Percentiles rank a stretch among this genome's conserved stretches.
Evolutionary conservation across 1,140 invertebrate genomes (phyloP).

Genomic region (Pachypsylla venusta): DNA sequence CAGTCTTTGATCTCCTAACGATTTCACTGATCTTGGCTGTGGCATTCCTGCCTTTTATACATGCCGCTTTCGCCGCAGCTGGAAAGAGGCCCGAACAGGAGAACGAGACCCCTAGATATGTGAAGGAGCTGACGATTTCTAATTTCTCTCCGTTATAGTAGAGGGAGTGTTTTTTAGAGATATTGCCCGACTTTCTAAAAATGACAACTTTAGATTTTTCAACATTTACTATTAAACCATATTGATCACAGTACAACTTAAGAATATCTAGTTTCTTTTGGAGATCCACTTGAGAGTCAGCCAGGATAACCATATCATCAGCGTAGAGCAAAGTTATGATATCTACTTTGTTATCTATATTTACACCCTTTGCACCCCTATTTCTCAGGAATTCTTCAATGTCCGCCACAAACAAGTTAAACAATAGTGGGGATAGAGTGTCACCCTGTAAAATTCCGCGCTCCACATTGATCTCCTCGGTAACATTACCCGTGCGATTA

Average conservation of each 20-base stretch:
- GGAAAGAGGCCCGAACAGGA: slow-evolving; percentile 8
- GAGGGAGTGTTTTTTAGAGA: neutral
- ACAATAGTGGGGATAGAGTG: too few species aligned
- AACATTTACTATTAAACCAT: slow-evolving; percentile 18
- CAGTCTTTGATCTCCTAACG: too few species aligned
- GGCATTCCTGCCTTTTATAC: too few species aligned
- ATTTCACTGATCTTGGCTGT: too few species aligned
- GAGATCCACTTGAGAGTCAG: slow-evolving; percentile 11
- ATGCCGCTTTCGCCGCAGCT: too few species aligned
- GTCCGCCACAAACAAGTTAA: too few species aligned
- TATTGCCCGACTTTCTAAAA: slow-evolving; percentile 18
- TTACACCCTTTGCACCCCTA: slow-evolving; percentile 11
- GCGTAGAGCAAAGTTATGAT: slow-evolving; percentile 16
- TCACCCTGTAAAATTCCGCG: too few species aligned
- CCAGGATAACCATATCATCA: slow-evolving; percentile 19
- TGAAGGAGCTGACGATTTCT: slow-evolving; percentile 9
- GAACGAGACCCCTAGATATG: slow-evolving; percentile 15
- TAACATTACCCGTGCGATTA: too few species aligned
- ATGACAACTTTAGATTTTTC: slow-evolving; percentile 23
- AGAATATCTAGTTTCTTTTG: slow-evolving; percentile 14
- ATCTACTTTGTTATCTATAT: slow-evolving; percentile 7
- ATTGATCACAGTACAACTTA: slow-evolving; percentile 17
- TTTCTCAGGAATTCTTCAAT: too few species aligned
- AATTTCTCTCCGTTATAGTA: neutral
- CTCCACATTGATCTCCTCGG: too few species aligned